Evolutionary conservation across 1,140 invertebrate genomes (phyloP), one percentile per base, ranked within the genome.

Genomic region (Archivesica marissinica): DNA sequence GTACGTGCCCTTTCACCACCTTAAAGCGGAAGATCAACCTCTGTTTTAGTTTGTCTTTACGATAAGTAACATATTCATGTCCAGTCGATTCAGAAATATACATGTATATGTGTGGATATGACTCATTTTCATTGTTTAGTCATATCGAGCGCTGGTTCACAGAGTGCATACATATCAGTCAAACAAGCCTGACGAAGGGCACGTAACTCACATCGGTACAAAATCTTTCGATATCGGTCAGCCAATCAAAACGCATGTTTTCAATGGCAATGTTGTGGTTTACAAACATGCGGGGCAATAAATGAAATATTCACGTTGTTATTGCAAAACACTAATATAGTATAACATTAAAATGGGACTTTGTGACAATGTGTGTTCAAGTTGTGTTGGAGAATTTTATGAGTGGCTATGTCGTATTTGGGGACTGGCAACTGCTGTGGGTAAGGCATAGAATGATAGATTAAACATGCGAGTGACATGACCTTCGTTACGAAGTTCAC

Each of bases 341-440:
- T 13, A 52, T 20, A 38, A 11, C 20, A n/a, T 33, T 54, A 70
- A 39, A 20, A 81, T 81, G 79, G 79, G 79, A 28, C 11, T 81
- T 15, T 81, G 66, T 81, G 17, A 54, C n/a, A 33, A 38, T 52
- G 20, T 70, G n/a, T 81, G 79, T 72, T 39, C 44, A 35, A 72
- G 64, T 41, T 72, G 30, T 23, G 9, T 72, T 35, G 79, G 79
- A 52, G 79, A 81, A 25, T 68, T 81, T 23, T 81, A 39, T 72
- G 50, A 39, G n/a, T 81, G 79, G 79, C 25, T 81, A 13, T 54
- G 39, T n/a, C 61, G 79, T 56, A 52, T 81, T 1, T 56, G 39
- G 47, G 79, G 79, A 23, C 23, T 81, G 7, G 64, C 52, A 25
- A 81, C 79, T 23, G 47, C 66, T 28, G 64, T 81, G 20, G 79